Evolutionary conservation across 64 coral and sea anemone species (phyloP).

Genomic region (Porites lutea): DNA sequence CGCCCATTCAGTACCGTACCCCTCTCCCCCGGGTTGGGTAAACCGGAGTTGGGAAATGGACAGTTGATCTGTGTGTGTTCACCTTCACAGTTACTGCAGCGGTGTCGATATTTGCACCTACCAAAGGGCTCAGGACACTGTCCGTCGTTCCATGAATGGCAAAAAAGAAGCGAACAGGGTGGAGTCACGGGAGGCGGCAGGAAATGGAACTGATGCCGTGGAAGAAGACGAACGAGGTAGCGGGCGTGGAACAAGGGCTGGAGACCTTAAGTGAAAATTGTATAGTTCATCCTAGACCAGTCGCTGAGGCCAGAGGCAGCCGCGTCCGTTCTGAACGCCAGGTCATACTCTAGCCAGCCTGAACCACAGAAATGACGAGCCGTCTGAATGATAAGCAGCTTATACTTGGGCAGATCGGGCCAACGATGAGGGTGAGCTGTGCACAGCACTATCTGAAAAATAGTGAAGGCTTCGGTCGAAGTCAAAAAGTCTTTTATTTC

Average conservation of each 20-base stretch:
- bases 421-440: too few relatives aligned
- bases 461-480: neutral
- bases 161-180: neutral
- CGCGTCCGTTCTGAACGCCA: too few relatives aligned
- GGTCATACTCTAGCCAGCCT: too few relatives aligned
- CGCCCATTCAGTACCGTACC: neutral
- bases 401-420: too few relatives aligned
- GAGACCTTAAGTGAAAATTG: neutral
- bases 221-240: neutral
- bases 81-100: neutral
- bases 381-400: too few relatives aligned
- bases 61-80: neutral
- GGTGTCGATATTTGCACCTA: neutral
- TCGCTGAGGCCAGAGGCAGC: too few relatives aligned
- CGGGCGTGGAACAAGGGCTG: neutral
- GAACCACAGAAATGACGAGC: too few relatives aligned
- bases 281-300: too few relatives aligned
- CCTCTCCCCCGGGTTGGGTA: neutral
- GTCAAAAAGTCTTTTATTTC: neutral
- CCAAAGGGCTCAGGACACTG: neutral
- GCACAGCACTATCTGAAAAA: too few relatives aligned
- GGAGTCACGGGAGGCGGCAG: neutral
- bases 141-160: slow-evolving; percentile 1
- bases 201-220: too few relatives aligned
- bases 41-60: neutral